Conservation (phyloP, 2,797 vertebrate species). For the Sebastes steindachneri region DNA sequence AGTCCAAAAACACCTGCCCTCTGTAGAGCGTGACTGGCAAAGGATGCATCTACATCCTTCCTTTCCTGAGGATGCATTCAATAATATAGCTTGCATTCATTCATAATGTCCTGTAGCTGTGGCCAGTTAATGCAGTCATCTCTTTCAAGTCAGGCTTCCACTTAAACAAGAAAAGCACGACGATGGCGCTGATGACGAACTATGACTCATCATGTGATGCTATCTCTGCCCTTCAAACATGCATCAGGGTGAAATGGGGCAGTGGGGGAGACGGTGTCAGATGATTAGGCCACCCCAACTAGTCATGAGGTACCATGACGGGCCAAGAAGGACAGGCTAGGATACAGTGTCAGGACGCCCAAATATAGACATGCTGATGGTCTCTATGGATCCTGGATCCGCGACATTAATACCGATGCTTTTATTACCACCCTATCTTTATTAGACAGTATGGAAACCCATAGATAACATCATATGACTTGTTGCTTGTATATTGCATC, state of each 20-base stretch:
- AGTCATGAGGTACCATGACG: constrained; percentile 17
- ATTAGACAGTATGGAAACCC: constrained; percentile 29
- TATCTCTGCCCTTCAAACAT: constrained; percentile 8
- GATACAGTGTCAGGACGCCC: constrained; percentile 18
- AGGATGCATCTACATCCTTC: background rate
- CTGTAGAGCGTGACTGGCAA: constrained; percentile 4
- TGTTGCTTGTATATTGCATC: constrained; percentile 57
- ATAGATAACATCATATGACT: constrained; percentile 22
- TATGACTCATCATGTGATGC: constrained; percentile 39
- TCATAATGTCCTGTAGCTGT: background rate
- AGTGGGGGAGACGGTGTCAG: constrained; percentile 31
- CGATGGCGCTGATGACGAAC: background rate
- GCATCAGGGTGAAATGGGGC: background rate
- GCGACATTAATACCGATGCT: constrained; percentile 18
- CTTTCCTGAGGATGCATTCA: background rate
- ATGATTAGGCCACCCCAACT: constrained; percentile 26
- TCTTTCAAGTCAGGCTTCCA: background rate
- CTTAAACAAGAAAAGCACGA: background rate
- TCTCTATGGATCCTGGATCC: constrained; percentile 32
- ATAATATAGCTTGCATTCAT: background rate
- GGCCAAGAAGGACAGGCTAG: background rate
- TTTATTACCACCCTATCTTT: constrained; percentile 31
- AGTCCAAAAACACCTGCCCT: constrained; percentile 54
- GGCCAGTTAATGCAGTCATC: background rate
- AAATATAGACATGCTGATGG: constrained; percentile 52